These are phyloP conservation scores for Oreocharis arfaki DNA, from an alignment of 2,113 vertebrate species.

Conservation along the genomic window DNA sequence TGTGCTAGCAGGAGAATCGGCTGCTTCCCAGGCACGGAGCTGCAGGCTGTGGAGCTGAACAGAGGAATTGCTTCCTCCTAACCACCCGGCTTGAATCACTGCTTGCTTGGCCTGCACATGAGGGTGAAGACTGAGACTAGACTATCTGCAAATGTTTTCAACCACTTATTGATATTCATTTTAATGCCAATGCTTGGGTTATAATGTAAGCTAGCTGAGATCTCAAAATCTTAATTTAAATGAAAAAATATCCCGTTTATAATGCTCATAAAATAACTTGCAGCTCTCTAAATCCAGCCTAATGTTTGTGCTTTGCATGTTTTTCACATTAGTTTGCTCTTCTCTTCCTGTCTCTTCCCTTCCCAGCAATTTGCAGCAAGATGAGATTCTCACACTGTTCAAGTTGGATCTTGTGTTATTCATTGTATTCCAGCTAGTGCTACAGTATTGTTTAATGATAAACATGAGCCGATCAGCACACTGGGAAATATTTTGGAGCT, in stretches of 20 bases:
- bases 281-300: background rate
- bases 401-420: background rate
- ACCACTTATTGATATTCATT: background rate
- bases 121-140: background rate
- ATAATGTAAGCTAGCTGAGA: background rate
- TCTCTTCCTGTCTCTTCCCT: background rate
- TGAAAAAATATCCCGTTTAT: background rate
- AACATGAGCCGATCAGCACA: background rate
- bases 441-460: background rate
- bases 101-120: background rate
- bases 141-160: background rate
- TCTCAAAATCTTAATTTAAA: background rate
- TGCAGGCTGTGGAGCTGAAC: rapidly evolving
- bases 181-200: background rate
- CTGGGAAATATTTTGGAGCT: background rate
- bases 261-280: background rate
- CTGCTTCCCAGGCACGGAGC: rapidly evolving
- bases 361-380: background rate
- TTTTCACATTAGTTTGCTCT: background rate
- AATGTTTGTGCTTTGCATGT: background rate
- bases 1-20: background rate
- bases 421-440: background rate
- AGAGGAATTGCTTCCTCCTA: background rate
- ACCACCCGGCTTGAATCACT: background rate
- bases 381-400: background rate